Base-by-base conservation (phyloP, 1,140 invertebrate species). In the Latrodectus geometricus region DNA sequence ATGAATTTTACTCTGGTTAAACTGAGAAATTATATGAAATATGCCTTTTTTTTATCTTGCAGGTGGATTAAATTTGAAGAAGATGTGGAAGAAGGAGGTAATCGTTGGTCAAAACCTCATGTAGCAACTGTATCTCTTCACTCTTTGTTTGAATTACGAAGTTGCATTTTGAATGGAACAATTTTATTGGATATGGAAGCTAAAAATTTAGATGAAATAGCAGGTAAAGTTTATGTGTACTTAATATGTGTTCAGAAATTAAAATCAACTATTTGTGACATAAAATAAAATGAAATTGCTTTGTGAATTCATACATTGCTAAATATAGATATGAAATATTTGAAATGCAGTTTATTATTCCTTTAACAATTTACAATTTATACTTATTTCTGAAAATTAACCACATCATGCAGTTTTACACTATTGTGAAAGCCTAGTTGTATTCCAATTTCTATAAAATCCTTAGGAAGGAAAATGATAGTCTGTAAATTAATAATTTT, bases 41-140 rank as follows among this genome's bases (percentile, higher is more conserved):
- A 3, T 35, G 35, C 5, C 35, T 35, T 35, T 35, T n/a, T n/a
- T 35, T 35, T 35, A 35, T 35, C 69, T 54, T 54, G 2, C 48
- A 91, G 91, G 75, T 92, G 91, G 91, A 91, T 92, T 9, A 92
- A 92, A 77, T 92, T 92, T 88, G 92, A 92, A 88, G 91, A 92
- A 87, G 91, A 91, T 80, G 91, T 92, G 12, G 92, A 92, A 88
- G 91, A 92, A 88, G 91, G 90, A 49, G 90, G 91, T 48, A 91
- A 92, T 87, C 88, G 91, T 49, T 92, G 91, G 91, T 92, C 91
- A 17, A 92, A 92, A 73, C 91, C 91, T 9, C 91, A 92, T 88
- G 92, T 92, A 14, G 91, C 91, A 12, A 92, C 92, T 8, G 88
- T 92, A 11, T 91, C 91, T 0, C 88, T 92, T 8, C 91, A 92